phyloP scores from a whole-genome alignment of 2,797 vertebrate genomes.

The Notoglanidium macrostoma region DNA sequence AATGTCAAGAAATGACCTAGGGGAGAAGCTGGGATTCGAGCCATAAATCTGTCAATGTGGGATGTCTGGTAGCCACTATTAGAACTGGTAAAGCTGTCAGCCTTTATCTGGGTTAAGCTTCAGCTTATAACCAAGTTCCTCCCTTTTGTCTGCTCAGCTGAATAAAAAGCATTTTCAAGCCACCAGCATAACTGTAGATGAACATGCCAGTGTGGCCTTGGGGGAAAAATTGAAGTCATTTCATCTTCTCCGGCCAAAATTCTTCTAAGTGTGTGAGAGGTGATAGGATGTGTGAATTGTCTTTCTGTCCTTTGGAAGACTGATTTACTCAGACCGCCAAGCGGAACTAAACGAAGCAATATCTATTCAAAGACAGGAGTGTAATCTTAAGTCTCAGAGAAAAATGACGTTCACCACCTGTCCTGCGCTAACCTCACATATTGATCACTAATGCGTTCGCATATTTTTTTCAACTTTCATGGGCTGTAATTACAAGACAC shows the following conservation, averaged over 20 bases:
- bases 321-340: conserved; percentile 20
- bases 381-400: conserved; percentile 35
- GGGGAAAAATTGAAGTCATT: background rate
- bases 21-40: conserved; percentile 47
- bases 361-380: conserved; percentile 2
- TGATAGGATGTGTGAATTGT: conserved; percentile 22
- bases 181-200: conserved; percentile 9
- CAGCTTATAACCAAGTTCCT: conserved; percentile 25
- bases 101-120: conserved; percentile 60
- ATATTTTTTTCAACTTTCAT: conserved; percentile 63
- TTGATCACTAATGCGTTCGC: conserved; percentile 69
- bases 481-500: conserved; percentile 69
- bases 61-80: conserved; percentile 44
- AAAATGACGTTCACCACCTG: conserved; percentile 63
- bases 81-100: conserved; percentile 45
- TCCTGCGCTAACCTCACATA: conserved; percentile 67
- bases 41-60: conserved; percentile 52
- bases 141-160: conserved; percentile 6
- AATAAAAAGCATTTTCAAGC: conserved; percentile 18
- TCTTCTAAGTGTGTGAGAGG: conserved; percentile 3
- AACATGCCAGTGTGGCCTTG: background rate
- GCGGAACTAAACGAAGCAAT: conserved; percentile 29
- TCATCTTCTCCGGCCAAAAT: conserved; percentile 22
- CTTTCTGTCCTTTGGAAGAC: conserved; percentile 42
- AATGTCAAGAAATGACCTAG: conserved; percentile 33